Evolutionary conservation across 2,888 invertebrate species (phyloP), one percentile per base, ranked within the genome.

Genomic region (Tetropium fuscum): DNA sequence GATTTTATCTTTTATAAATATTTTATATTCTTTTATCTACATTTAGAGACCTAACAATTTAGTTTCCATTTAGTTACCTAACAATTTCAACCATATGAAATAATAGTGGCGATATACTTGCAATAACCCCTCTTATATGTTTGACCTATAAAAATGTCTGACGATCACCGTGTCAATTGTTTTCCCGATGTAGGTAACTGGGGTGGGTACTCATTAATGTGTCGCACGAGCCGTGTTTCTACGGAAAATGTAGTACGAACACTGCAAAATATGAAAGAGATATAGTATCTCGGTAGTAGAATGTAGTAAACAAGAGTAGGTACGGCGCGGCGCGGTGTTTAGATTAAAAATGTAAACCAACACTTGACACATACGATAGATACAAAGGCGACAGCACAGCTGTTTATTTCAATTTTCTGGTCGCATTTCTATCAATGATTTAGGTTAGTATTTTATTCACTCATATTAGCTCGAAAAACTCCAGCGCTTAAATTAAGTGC

Each of bases 251-350:
- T 44, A 44, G 25, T 44, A 44, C 44, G 44, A 15, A 18, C 22
- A 2, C 27, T 16, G 44, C 44, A 27, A 44, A 27, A 44, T 44
- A 27, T 44, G 44, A 44, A 27, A 44, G 44, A 44, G 43, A 43
- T 43, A 25, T 44, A 43, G 43, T 43, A 43, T 22, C 22, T 25
- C 22, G 2, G 20, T 43, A 43, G 43, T 43, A 43, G 43, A 43
- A 20, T 5, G 44, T 44, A 44, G 44, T 44, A 44, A 27, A 15
- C 25, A n/a, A 16, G 27, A 25, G 44, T 15, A 27, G 22, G 43
- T 18, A 19, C 11, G 22, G 8, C 13, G 22, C 6, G 4, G 3
- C 32, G 32, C 11, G 1, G 20, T 43, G 7, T 5, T 3, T n/a
- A 6, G 11, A 44, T 13, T 44, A 44, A 44, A 44, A 44, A 44